These are phyloP conservation scores for Corapipo altera DNA, from an alignment of 2,113 vertebrate genomes.

Conservation along the genomic window DNA sequence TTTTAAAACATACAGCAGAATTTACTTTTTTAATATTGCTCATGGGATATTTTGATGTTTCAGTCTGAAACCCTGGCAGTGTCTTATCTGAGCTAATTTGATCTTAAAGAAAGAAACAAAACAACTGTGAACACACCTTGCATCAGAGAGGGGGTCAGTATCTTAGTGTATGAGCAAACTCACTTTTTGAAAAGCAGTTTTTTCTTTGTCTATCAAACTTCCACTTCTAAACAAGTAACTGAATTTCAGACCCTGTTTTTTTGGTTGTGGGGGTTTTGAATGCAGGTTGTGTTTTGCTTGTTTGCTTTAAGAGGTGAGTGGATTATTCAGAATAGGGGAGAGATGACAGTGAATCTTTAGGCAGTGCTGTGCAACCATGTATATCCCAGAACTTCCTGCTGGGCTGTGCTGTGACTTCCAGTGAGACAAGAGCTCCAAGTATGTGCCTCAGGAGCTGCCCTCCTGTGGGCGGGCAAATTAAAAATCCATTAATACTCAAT, in stretches of 20 bases:
- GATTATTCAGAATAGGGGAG: neutral
- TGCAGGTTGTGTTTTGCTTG: neutral
- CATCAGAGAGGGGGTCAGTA: neutral
- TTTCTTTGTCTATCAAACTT: neutral
- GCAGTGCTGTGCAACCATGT: neutral
- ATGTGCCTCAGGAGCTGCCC: neutral
- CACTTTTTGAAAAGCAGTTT: neutral
- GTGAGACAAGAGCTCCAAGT: neutral
- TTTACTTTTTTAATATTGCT: neutral
- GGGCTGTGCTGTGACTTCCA: neutral
- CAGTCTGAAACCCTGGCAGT: neutral
- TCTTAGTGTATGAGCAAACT: neutral
- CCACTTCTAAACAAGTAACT: neutral
- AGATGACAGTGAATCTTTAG: too few species aligned
- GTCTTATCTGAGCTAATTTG: neutral
- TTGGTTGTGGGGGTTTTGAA: neutral
- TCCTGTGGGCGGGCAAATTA: neutral
- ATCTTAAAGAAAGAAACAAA: neutral
- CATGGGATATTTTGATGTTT: neutral
- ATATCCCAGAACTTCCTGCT: neutral
- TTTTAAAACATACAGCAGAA: neutral
- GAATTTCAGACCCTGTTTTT: neutral
- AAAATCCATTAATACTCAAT: neutral
- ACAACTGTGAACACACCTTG: neutral
- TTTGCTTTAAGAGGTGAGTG: neutral